These are phyloP conservation scores for Lycia hirtaria DNA, from an alignment of 2,888 invertebrate genomes.

Conservation along the genomic window DNA sequence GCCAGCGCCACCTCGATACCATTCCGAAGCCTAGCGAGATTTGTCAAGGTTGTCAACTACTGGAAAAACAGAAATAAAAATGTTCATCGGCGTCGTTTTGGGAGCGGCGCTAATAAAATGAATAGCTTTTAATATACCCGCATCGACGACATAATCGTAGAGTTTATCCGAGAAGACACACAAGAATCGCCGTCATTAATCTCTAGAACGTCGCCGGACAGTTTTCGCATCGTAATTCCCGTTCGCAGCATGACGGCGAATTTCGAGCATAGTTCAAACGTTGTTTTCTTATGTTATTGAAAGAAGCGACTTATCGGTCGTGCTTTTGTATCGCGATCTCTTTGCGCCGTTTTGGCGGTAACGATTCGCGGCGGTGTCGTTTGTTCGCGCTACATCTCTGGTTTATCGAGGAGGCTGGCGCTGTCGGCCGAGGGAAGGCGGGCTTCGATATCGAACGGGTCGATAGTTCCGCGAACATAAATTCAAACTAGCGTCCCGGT, in stretches of 20 bases:
- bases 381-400: constrained; percentile 67
- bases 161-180: constrained; percentile 31
- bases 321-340: constrained; percentile 81
- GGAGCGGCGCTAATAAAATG: constrained; percentile 46
- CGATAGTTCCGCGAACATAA: constrained; percentile 72
- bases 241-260: constrained; percentile 68
- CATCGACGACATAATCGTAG: constrained; percentile 28
- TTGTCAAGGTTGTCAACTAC: constrained; percentile 47
- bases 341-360: constrained; percentile 62
- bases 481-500: constrained; percentile 76
- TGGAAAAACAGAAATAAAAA: constrained; percentile 50
- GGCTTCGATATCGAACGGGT: constrained; percentile 65
- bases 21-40: constrained; percentile 42
- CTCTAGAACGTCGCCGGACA: constrained; percentile 27
- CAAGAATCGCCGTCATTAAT: constrained; percentile 35
- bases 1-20: constrained; percentile 32
- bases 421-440: constrained; percentile 53
- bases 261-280: constrained; percentile 73
- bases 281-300: constrained; percentile 79
- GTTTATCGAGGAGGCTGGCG: constrained; percentile 53
- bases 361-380: constrained; percentile 50
- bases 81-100: constrained; percentile 48
- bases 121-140: constrained; percentile 42
- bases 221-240: constrained; percentile 40
- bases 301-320: constrained; percentile 80